Percentiles rank a stretch among this genome's conserved stretches.
phyloP scores from a whole-genome alignment of 1,140 invertebrate species.

The Phenacoccus solenopsis region DNA sequence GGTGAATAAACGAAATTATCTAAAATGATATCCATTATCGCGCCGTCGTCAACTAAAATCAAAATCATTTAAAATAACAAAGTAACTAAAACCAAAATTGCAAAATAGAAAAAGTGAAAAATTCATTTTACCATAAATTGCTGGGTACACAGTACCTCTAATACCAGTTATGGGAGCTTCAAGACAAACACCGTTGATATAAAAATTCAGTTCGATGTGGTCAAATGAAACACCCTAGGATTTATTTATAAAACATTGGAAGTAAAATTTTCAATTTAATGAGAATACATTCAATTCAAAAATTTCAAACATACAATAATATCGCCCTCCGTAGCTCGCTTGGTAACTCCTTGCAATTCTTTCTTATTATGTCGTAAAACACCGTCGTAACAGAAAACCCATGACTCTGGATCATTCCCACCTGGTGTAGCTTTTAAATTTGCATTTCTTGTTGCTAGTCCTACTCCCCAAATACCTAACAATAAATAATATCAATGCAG shows the following conservation, averaged over 20 bases:
- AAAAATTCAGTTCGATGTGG: conserved; percentile 94
- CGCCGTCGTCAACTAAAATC: conserved; percentile 87
- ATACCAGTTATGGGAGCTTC: conserved; percentile 76
- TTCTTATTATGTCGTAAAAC: conserved; percentile 70
- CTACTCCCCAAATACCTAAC: conserved; percentile 76
- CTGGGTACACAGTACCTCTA: conserved; percentile 82
- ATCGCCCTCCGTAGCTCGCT: conserved; percentile 77
- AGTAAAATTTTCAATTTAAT: conserved; percentile 21
- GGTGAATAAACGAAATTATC: conserved; percentile 73
- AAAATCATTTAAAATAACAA: neutral
- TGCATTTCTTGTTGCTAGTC: conserved; percentile 73
- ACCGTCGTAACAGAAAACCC: conserved; percentile 85
- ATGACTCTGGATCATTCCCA: conserved; percentile 77
- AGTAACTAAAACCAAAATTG: neutral
- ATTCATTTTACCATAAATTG: conserved; percentile 69
- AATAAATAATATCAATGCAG: neutral
- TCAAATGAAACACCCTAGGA: conserved; percentile 80
- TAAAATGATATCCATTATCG: conserved; percentile 88
- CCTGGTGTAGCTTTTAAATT: conserved; percentile 74
- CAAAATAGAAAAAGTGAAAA: too few species aligned
- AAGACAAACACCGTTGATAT: conserved; percentile 78
- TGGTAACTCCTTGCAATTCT: conserved; percentile 55
- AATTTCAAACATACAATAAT: conserved; percentile 52
- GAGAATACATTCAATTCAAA: conserved; percentile 5
- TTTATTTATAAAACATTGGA: conserved; percentile 20